Evolutionary conservation across 1,140 invertebrate genomes (phyloP).

Genomic region (Helicoverpa zea): DNA sequence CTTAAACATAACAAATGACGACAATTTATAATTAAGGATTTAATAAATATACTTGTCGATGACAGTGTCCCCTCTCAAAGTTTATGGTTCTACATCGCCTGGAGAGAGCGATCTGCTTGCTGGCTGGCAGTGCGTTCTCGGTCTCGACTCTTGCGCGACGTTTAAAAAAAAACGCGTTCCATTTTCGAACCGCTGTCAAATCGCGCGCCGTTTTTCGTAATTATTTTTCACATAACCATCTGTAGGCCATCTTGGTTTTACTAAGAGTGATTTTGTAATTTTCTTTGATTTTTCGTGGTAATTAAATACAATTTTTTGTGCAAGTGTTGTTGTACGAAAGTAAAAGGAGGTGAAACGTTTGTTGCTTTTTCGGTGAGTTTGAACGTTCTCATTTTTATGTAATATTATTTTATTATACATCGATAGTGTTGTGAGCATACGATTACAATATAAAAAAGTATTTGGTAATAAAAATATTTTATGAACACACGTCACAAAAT

Average conservation of each 20-base stretch:
- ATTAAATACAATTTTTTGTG: conserved; percentile 56
- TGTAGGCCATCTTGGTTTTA: conserved; percentile 40
- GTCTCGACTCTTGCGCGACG: conserved; percentile 57
- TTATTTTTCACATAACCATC: conserved; percentile 46
- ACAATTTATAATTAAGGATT: neutral
- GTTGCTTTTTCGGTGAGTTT: conserved; percentile 66
- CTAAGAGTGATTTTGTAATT: conserved; percentile 43
- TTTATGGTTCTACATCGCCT: conserved; percentile 62
- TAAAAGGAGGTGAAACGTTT: conserved; percentile 73
- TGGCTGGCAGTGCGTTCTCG: conserved; percentile 66
- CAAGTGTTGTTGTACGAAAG: conserved; percentile 66
- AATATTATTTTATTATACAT: conserved; percentile 13
- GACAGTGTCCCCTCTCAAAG: conserved; percentile 64
- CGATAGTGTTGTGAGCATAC: conserved; percentile 18
- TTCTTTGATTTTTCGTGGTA: conserved; percentile 38
- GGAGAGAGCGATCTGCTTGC: conserved; percentile 72
- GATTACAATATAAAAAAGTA: neutral
- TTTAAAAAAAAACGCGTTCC: conserved; percentile 59
- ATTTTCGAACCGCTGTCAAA: conserved; percentile 61
- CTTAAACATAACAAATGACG: neutral
- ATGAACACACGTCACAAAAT: neutral
- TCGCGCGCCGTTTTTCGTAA: conserved; percentile 61
- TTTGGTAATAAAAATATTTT: neutral
- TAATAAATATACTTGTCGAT: neutral
- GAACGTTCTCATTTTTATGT: conserved; percentile 49